Evolutionary conservation across 2,888 invertebrate genomes (phyloP), one percentile per base, ranked within the genome.

Genomic region (Pseudococcus viburni): DNA sequence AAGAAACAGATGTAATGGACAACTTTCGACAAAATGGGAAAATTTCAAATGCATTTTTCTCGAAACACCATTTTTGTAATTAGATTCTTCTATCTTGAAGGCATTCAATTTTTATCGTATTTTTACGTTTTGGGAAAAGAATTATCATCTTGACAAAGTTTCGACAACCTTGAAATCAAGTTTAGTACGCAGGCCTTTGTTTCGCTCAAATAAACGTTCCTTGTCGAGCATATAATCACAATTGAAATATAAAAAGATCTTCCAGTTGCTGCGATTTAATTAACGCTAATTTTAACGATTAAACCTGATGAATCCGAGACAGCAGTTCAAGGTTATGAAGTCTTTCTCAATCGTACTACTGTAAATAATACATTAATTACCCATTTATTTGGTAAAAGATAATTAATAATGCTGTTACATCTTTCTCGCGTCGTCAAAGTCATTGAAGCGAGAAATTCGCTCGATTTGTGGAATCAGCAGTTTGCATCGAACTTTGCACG

Each of bases 221-320:
- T 83, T 83, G 9, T 19, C 8, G 17, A 73, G 22, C 73, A 46
- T n/a, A 12, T 42, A 46, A 46, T 42, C 12, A 33, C 73, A 12
- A 73, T 73, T 73, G 46, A 83, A 83, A 83, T 46, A 46, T 83
- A 19, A 83, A 46, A 46, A 42, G 19, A 83, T 83, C 80, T 46
- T 83, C 73, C 80, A 83, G 64, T 64, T 8, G 39, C 17, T 46
- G n/a, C 11, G 80, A 83, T 83, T 83, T 83, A 83, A 83, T 83
- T 83, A 83, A 83, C 80, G 80, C 46, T 83, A 83, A 83, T 83
- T 83, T 83, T 46, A 19, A 83, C 80, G 80, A 83, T 19, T n/a
- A 46, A 42, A n/a, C 19, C 19, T 46, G 80, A 83, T 83, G 80
- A 19, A 46, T 83, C 22, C 19, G 46, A 26, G 80, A 83, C 80